Base-by-base conservation (phyloP, 2,888 invertebrate species). In the Tribolium freemani region DNA sequence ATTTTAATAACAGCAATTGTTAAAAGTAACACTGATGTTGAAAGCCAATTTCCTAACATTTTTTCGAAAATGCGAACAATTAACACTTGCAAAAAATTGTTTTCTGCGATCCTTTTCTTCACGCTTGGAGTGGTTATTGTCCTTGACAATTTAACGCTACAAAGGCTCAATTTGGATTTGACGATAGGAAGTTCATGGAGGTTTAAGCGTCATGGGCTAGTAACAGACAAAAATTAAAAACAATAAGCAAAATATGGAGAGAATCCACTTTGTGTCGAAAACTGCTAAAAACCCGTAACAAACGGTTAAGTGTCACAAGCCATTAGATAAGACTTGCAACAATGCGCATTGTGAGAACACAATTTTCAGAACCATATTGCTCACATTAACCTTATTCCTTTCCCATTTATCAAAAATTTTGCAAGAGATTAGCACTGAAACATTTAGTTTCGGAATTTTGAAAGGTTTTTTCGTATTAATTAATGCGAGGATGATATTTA, bases 1-100 rank as follows among this genome's bases (percentile, higher is more conserved):
- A 69, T 53, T 69, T 50, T 57, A 30, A 57, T 68, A 26, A 57
- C 53, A 51, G 10, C 57, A 48, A 57, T 66, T 68, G 50, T 68
- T 68, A 30, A 20, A 20, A 30, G 31, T 16, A 20, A 63, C 48
- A 48, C 50, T 31, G 20, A 45, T 9, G 68, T 57, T 13, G 38
- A 38, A 38, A 38, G 1, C 16, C 16, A 16, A 26, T 26, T 26
- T 26, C 5, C 3, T 26, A 26, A 16, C 16, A n/a, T n/a, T 16
- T 16, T 16, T 16, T 16, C 16, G 16, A 16, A 16, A 16, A 16
- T n/a, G 3, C 4, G 26, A 38, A 38, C 8, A 38, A 38, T 38
- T 38, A 26, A 26, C 26, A 26, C 26, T 26, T 26, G 11, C 16
- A 61, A 63, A 63, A 53, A 51, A 11, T 13, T n/a, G 13, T 67